phyloP scores from a whole-genome alignment of 2,797 vertebrate genomes.

The Sternotherus odoratus region DNA sequence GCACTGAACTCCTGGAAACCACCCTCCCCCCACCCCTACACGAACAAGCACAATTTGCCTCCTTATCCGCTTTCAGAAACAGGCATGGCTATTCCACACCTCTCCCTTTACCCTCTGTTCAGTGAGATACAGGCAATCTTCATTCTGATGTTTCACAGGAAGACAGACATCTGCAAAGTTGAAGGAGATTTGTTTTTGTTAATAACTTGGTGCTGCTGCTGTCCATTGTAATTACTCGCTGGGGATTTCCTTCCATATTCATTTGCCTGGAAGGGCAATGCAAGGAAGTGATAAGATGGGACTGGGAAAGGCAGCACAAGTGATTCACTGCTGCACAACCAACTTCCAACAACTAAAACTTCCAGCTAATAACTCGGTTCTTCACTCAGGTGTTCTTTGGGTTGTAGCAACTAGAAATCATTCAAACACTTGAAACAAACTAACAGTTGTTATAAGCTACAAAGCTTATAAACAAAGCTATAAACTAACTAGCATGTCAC shows the following conservation, averaged over 20 bases:
- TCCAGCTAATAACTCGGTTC: background rate
- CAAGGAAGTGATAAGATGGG: conserved; percentile 18
- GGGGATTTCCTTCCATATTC: conserved; percentile 44
- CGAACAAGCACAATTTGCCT: background rate
- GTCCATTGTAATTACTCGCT: conserved; percentile 41
- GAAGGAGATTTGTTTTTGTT: background rate
- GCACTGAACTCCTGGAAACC: background rate
- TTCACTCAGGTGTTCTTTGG: background rate
- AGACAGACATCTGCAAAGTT: conserved; percentile 10
- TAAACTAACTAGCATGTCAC: background rate
- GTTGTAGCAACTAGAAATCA: background rate
- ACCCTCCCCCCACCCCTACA: no score
- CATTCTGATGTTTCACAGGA: background rate
- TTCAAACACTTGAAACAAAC: background rate
- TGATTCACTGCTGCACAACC: background rate
- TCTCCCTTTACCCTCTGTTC: background rate
- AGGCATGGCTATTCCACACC: background rate
- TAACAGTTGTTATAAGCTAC: background rate
- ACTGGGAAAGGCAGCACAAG: background rate
- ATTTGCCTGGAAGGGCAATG: background rate
- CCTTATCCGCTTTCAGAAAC: background rate
- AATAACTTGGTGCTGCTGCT: background rate
- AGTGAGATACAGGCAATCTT: background rate
- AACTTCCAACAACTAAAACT: background rate
- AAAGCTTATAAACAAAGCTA: no score